Evolutionary conservation across 2,888 invertebrate genomes (phyloP).

Genomic region (Busseola fusca): DNA sequence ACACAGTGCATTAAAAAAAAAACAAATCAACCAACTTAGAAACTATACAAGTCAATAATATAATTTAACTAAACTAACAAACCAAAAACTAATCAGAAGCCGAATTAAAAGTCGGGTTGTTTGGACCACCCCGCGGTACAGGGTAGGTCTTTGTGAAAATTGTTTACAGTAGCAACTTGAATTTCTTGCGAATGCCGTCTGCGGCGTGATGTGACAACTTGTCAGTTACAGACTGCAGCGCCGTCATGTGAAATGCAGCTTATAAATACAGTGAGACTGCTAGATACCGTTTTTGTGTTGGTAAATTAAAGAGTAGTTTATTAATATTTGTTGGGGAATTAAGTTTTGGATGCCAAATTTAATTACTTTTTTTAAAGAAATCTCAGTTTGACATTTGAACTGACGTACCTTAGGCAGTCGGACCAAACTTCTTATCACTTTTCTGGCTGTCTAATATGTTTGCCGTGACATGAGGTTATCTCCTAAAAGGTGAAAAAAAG

Average conservation of each 20-base stretch:
- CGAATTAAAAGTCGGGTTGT: conserved; percentile 61
- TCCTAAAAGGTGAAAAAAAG: not conserved
- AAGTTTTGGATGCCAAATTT: not conserved
- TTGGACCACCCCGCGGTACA: conserved; percentile 62
- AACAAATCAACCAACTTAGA: not conserved
- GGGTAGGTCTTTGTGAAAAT: conserved; percentile 69
- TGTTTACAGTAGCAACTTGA: conserved; percentile 66
- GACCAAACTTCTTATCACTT: no score
- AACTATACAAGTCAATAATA: conserved; percentile 1
- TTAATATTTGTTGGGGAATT: conserved; percentile 20
- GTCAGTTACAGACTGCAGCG: conserved; percentile 69
- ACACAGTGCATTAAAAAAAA: not conserved
- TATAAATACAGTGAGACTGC: conserved; percentile 54
- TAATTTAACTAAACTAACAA: conserved; percentile 3
- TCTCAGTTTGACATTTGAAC: no score
- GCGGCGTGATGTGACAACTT: conserved; percentile 73
- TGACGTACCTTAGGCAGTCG: not conserved
- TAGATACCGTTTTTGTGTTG: conserved; percentile 48
- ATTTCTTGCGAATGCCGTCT: conserved; percentile 66
- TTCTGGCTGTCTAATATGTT: not conserved
- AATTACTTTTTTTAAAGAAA: not conserved
- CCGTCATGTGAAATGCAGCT: conserved; percentile 56
- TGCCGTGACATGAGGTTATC: not conserved
- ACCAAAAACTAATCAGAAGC: conserved; percentile 54
- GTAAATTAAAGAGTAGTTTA: conserved; percentile 38